A percentile compares a stretch with the other conserved stretches of the same genome.
These are phyloP conservation scores for Clarias magur DNA, from an alignment of 2,113 vertebrate genomes.

Conservation along the genomic window DNA sequence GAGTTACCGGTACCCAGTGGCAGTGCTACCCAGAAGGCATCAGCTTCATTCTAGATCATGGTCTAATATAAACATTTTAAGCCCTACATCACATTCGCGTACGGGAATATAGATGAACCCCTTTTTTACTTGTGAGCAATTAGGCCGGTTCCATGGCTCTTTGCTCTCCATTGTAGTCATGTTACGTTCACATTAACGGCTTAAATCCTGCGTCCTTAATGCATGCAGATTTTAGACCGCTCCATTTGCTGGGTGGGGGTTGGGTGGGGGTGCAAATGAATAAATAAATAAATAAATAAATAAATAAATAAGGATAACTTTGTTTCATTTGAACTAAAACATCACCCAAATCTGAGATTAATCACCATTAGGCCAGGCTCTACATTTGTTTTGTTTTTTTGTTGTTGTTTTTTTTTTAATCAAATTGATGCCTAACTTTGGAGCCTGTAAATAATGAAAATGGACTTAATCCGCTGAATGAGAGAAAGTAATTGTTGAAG, in stretches of 20 bases:
- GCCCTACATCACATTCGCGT: neutral
- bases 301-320: neutral
- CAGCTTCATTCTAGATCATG: neutral
- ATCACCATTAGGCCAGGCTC: constrained; percentile 64
- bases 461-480: constrained; percentile 61
- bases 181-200: constrained; percentile 49
- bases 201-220: constrained; percentile 41
- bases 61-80: neutral
- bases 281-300: neutral
- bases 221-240: constrained; percentile 37
- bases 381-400: constrained; percentile 59
- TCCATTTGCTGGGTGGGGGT: constrained; percentile 39
- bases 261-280: neutral
- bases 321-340: constrained; percentile 35
- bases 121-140: constrained; percentile 41
- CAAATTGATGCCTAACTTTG: constrained; percentile 62
- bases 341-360: constrained; percentile 47
- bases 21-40: too few species aligned
- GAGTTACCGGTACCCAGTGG: neutral
- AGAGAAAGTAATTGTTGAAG: constrained; percentile 47
- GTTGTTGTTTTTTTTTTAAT: constrained; percentile 51
- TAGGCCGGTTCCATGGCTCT: constrained; percentile 27
- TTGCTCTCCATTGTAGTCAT: constrained; percentile 27
- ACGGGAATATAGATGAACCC: neutral
- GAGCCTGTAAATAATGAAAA: constrained; percentile 62